Evolutionary conservation across 2,113 vertebrate genomes (phyloP).

Genomic region (Bos indicus): DNA sequence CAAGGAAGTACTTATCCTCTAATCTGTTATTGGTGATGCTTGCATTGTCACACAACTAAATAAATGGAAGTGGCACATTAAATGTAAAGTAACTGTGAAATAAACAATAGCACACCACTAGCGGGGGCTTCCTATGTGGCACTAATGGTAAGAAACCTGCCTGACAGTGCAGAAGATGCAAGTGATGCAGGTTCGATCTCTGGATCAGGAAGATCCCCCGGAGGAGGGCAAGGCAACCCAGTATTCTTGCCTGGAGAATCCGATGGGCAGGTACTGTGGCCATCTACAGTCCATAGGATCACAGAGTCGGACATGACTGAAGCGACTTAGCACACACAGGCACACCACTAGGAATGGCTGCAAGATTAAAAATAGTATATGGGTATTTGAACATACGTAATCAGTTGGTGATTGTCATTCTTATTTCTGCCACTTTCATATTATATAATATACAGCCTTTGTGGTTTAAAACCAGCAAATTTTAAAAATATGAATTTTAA

Average conservation of each 20-base stretch:
- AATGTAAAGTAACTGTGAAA: not conserved
- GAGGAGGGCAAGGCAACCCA: not conserved
- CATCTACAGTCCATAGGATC: not conserved
- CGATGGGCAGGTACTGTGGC: not conserved
- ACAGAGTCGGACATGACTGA: not conserved
- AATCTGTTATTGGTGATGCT: not conserved
- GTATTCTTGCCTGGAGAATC: too few species aligned
- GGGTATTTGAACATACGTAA: not conserved
- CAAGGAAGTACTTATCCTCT: not conserved
- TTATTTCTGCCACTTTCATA: not conserved
- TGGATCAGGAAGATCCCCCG: not conserved
- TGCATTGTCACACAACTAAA: not conserved
- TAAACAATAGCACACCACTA: not conserved
- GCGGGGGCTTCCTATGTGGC: not conserved
- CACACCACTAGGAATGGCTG: accelerated
- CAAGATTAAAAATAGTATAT: not conserved
- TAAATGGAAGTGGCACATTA: not conserved
- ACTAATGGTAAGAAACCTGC: not conserved
- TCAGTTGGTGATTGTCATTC: not conserved
- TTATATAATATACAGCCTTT: not conserved
- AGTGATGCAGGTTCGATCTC: not conserved
- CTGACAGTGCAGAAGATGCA: not conserved
- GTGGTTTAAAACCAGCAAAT: not conserved
- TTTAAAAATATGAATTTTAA: not conserved
- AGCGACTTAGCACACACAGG: not conserved